Conservation (phyloP, 2,888 invertebrate genomes). For the Prosopocoilus inquinatus region DNA sequence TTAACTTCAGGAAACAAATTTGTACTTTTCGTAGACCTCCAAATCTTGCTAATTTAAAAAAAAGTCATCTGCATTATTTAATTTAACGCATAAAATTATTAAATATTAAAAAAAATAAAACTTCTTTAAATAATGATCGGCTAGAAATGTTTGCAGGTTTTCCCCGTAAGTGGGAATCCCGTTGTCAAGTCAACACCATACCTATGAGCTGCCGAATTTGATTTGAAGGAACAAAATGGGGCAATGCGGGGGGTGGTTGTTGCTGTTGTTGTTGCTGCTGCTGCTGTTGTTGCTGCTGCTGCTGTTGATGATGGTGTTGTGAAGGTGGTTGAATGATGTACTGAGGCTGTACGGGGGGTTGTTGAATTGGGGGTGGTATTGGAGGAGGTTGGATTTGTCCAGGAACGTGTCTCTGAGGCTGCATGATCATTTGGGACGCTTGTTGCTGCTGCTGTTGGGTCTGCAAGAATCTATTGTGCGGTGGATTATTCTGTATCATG, state of each 20-base stretch:
- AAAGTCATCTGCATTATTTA: too few relatives aligned
- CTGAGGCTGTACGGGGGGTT: conserved; percentile 15
- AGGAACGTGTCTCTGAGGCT: neutral
- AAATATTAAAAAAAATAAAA: neutral
- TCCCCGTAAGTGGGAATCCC: too few relatives aligned
- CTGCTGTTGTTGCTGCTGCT: conserved; percentile 31
- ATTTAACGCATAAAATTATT: too few relatives aligned
- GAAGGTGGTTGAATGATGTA: conserved; percentile 30
- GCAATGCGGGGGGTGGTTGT: conserved; percentile 34
- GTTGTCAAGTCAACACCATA: conserved; percentile 26
- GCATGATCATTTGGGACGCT: conserved; percentile 8
- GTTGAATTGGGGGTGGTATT: conserved; percentile 7
- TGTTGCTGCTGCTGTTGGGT: conserved; percentile 28
- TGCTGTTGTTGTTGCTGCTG: conserved; percentile 20
- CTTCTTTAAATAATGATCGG: neutral
- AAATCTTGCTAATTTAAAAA: too few relatives aligned
- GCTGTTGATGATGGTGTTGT: conserved; percentile 28
- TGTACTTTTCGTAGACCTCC: too few relatives aligned
- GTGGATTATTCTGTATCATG: neutral
- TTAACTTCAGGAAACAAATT: too few relatives aligned
- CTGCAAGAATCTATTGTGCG: conserved; percentile 29
- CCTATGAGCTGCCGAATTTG: conserved; percentile 47
- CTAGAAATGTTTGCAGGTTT: too few relatives aligned
- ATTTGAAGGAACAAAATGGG: conserved; percentile 41
- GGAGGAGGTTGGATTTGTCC: neutral